phyloP scores from a whole-genome alignment of 2,797 vertebrate species.

The Hydrolagus colliei region DNA sequence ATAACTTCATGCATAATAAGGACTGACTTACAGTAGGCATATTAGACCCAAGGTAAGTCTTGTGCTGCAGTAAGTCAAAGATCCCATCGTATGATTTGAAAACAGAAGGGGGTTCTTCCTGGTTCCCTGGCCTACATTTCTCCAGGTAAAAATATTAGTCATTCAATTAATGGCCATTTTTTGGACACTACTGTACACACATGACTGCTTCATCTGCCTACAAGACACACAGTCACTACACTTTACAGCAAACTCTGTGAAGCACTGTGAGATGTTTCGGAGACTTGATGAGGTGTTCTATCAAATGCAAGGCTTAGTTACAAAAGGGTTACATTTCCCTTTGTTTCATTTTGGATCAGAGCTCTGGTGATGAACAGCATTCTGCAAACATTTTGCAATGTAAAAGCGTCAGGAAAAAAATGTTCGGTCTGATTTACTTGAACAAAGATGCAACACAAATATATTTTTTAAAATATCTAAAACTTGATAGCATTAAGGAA shows the following conservation, averaged over 20 bases:
- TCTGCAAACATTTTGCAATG: background rate
- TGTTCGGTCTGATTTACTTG: slow-evolving; percentile 46
- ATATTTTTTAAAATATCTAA: slow-evolving; percentile 51
- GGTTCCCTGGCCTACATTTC: too few relatives aligned
- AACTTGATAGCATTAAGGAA: slow-evolving; percentile 47
- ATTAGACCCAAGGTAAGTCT: background rate
- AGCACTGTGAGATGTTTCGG: too few relatives aligned
- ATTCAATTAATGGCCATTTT: too few relatives aligned
- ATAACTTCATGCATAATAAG: background rate
- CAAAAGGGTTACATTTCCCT: background rate
- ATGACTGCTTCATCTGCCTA: too few relatives aligned
- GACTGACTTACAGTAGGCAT: background rate
- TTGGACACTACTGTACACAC: too few relatives aligned
- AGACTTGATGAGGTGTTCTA: too few relatives aligned
- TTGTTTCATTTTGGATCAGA: slow-evolving; percentile 15
- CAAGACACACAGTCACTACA: too few relatives aligned
- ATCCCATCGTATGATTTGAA: too few relatives aligned
- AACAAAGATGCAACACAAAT: slow-evolving; percentile 52
- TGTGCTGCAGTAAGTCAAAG: background rate
- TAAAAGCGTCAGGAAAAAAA: background rate
- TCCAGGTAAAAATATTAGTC: too few relatives aligned
- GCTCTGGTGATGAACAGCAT: background rate
- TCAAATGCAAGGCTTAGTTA: background rate
- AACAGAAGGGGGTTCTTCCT: too few relatives aligned
- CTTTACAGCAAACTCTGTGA: too few relatives aligned